phyloP scores from a whole-genome alignment of 2,888 invertebrate genomes.

The Eupithecia centaureata region DNA sequence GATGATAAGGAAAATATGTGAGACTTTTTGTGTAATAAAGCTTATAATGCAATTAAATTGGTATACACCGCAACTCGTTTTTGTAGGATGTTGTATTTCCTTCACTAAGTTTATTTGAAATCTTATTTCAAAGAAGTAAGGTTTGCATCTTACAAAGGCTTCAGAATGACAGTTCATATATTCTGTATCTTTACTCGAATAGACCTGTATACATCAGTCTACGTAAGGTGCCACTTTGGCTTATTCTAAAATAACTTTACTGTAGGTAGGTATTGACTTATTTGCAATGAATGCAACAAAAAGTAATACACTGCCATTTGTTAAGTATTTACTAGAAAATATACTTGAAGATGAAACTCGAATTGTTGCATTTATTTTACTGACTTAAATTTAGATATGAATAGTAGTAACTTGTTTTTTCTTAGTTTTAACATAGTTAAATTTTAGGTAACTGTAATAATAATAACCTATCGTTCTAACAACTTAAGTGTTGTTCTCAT shows the following conservation, averaged over 20 bases:
- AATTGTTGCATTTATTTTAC: slow-evolving; percentile 4
- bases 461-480: background rate
- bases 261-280: background rate
- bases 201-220: slow-evolving; percentile 28
- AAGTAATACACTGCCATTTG: slow-evolving; percentile 37
- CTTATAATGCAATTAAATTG: background rate
- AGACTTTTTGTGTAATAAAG: slow-evolving; percentile 12
- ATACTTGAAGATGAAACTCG: slow-evolving; percentile 7
- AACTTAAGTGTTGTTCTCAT: slow-evolving; percentile 15
- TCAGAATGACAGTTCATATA: slow-evolving; percentile 12
- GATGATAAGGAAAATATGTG: slow-evolving; percentile 26
- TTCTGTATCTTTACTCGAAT: background rate
- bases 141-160: slow-evolving; percentile 14
- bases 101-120: slow-evolving; percentile 20
- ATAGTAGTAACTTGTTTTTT: background rate
- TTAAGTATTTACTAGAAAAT: slow-evolving; percentile 19
- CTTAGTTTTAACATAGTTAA: slow-evolving; percentile 17
- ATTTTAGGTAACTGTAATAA: slow-evolving; percentile 16
- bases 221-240: slow-evolving; percentile 68
- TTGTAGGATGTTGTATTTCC: slow-evolving; percentile 16
- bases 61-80: background rate
- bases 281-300: slow-evolving; percentile 14
- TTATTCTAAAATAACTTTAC: slow-evolving; percentile 19
- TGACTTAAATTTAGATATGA: background rate
- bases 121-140: slow-evolving; percentile 30